Percentiles rank a stretch among this genome's conserved stretches.
Evolutionary conservation across 1,140 invertebrate species (phyloP).

Genomic region (Sesamia nonagrioides): DNA sequence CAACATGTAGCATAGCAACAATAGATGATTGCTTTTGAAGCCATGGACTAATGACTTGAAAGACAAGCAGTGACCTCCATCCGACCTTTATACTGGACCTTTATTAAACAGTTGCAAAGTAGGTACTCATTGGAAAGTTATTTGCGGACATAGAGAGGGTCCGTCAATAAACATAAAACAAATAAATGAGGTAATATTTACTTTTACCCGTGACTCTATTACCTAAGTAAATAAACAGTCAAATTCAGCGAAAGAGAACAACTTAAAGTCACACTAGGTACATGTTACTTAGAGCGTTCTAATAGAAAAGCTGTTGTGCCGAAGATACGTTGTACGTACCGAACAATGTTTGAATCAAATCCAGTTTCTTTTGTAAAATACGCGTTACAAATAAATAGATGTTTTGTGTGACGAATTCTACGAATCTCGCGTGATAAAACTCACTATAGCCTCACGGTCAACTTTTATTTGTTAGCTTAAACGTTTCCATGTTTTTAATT

Average conservation of each 20-base stretch:
- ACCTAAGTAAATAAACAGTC: slow-evolving; percentile 15
- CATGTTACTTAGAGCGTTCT: too few relatives aligned
- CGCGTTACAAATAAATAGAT: background rate
- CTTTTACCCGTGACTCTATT: background rate
- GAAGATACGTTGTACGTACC: too few relatives aligned
- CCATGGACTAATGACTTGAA: background rate
- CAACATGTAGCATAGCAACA: background rate
- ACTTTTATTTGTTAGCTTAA: slow-evolving; percentile 25
- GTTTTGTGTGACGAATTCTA: slow-evolving; percentile 31
- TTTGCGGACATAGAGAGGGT: background rate
- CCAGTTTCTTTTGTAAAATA: slow-evolving; percentile 1
- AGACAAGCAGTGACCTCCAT: slow-evolving; percentile 18
- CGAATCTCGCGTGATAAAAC: slow-evolving; percentile 4
- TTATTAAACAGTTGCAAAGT: slow-evolving; percentile 11
- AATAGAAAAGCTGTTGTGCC: background rate
- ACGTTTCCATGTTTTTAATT: background rate
- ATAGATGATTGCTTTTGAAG: background rate
- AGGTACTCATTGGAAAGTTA: slow-evolving; percentile 22
- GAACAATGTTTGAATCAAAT: background rate
- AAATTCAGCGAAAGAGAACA: background rate
- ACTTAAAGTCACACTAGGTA: background rate
- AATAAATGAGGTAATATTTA: background rate
- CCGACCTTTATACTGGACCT: slow-evolving; percentile 13
- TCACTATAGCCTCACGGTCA: background rate
- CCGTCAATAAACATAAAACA: background rate